Evolutionary conservation across 2,797 vertebrate species (phyloP), one percentile per base, ranked within the genome.

Genomic region (Typhlichthys eigenmanni): DNA sequence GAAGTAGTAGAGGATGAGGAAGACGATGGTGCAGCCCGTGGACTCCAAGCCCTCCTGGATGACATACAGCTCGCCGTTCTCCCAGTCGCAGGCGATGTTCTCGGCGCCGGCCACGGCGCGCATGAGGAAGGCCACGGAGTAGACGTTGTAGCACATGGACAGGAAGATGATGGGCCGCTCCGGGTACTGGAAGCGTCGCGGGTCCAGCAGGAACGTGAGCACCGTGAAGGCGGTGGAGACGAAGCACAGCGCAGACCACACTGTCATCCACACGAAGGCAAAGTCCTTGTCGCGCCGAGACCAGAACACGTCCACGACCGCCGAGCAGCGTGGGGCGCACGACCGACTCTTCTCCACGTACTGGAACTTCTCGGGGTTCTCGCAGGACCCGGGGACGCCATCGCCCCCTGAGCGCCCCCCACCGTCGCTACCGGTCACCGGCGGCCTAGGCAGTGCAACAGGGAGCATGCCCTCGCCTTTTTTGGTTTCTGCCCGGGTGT

Each of bases 91-190:
- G 48, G 96, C 96, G 0, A 98, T 97, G 85, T 95, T 98, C 89
- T 97, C 95, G 0, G 96, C 93, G 0, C 97, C 98, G 0, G 96
- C 96, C 70, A 95, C 95, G 0, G 96, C 95, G 55, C 97, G 96
- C 72, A 99, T 96, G 82, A 99, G 93, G 91, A 98, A 99, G 79
- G 96, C 97, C 78, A 98, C 92, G 0, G 97, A 98, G 90, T 99
- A 98, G 62, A 98, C 94, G 0, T 97, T 98, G 91, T 99, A 99
- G 86, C 98, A 99, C 96, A 99, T 98, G 70, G 95, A 97, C 65
- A 99, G 95, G 89, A 99, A 99, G 89, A 98, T 97, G 84, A 99
- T 98, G 82, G 98, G 98, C 46, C 96, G 90, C 91, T 99, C 98
- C 0, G 98, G 98, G 83, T 99, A 99, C 87, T 97, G 97, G 89